These are phyloP conservation scores for Laupala kohalensis DNA, from an alignment of 1,140 invertebrate species.

Conservation along the genomic window DNA sequence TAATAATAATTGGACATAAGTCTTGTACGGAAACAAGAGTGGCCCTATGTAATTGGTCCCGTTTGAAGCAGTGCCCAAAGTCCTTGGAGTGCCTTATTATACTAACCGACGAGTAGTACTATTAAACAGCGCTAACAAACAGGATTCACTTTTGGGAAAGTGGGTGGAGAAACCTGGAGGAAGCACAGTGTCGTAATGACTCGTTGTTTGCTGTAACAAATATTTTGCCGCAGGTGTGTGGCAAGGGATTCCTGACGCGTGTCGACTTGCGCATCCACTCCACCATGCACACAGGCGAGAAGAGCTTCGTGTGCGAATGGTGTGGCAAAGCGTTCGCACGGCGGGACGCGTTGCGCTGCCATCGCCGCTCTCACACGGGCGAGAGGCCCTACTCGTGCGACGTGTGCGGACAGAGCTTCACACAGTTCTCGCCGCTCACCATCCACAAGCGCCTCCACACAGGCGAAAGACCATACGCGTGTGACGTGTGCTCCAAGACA, in stretches of 20 bases:
- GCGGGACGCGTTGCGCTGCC: conserved; percentile 51
- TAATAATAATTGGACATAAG: too few species aligned
- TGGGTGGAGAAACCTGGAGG: too few species aligned
- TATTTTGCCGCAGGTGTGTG: conserved; percentile 32
- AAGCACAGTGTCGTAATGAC: too few species aligned
- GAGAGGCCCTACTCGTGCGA: conserved; percentile 34
- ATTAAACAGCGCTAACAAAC: too few species aligned
- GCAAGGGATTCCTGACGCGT: conserved; percentile 47
- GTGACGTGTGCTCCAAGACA: conserved; percentile 50
- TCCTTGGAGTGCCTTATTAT: too few species aligned
- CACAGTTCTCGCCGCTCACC: conserved; percentile 47
- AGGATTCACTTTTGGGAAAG: too few species aligned
- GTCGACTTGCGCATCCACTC: conserved; percentile 43
- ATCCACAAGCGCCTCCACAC: conserved; percentile 55
- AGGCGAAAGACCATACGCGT: conserved; percentile 66
- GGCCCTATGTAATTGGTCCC: too few species aligned
- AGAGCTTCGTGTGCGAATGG: conserved; percentile 50
- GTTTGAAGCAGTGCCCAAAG: too few species aligned
- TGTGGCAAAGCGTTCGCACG: conserved; percentile 55
- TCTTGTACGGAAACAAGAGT: too few species aligned
- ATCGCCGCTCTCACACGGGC: conserved; percentile 32
- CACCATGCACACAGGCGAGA: conserved; percentile 55
- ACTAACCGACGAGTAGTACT: too few species aligned
- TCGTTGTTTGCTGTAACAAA: background rate
- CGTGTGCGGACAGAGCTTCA: conserved; percentile 46